These are phyloP conservation scores for Pseudeuparius sepicola DNA, from an alignment of 2,888 invertebrate species.

Conservation along the genomic window DNA sequence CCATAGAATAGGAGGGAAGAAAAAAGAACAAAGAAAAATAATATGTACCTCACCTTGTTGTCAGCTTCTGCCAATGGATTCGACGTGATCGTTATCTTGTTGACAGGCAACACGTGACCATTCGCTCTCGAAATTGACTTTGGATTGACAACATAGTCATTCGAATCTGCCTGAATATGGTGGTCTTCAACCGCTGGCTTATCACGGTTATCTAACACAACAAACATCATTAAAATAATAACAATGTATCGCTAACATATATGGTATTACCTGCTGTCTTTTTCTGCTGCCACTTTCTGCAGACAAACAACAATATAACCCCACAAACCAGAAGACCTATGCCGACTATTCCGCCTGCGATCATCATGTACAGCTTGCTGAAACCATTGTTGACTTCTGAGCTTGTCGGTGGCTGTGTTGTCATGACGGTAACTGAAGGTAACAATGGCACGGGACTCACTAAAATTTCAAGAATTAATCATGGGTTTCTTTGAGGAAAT, in stretches of 20 bases:
- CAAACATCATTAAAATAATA: neutral
- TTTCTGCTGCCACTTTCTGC: constrained; percentile 42
- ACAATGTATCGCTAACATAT: neutral
- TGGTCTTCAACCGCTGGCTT: constrained; percentile 35
- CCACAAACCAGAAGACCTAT: constrained; percentile 38
- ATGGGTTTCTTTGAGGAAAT: no score
- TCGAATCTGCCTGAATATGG: constrained; percentile 37
- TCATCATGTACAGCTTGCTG: constrained; percentile 43
- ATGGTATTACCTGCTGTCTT: constrained; percentile 30
- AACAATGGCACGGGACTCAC: no score
- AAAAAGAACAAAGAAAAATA: no score
- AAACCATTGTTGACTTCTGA: constrained; percentile 17
- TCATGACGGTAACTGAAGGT: no score
- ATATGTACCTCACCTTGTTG: constrained; percentile 52
- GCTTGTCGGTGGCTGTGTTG: neutral
- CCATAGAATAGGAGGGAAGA: no score
- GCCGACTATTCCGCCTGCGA: constrained; percentile 45
- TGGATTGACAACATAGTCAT: constrained; percentile 36
- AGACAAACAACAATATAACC: constrained; percentile 38
- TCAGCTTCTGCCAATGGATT: constrained; percentile 61
- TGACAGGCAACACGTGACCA: constrained; percentile 33
- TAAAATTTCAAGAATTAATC: no score
- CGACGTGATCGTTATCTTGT: constrained; percentile 59
- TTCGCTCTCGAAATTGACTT: constrained; percentile 34
- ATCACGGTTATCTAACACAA: constrained; percentile 27